phyloP scores from a whole-genome alignment of 2,797 vertebrate genomes.

The Ataeniobius toweri region DNA sequence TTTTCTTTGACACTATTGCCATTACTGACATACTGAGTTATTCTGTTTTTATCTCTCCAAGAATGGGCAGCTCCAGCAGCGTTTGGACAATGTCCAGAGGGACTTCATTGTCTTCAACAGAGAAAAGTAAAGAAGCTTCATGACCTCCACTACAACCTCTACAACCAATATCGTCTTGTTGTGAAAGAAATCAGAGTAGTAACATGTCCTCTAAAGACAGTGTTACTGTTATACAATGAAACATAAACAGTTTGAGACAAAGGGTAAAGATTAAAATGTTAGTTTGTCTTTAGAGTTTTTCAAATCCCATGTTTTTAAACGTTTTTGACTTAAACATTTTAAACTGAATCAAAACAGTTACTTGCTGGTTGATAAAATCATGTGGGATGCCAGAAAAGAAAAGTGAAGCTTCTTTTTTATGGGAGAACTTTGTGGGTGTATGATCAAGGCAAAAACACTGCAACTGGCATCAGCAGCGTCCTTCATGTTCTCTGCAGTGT shows the following conservation, averaged over 20 bases:
- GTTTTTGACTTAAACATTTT: neutral
- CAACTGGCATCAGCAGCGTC: neutral
- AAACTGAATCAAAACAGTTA: neutral
- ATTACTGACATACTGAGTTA: conserved; percentile 5
- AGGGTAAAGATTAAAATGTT: neutral
- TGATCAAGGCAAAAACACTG: neutral
- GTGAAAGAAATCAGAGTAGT: neutral
- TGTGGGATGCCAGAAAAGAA: neutral
- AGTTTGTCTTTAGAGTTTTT: neutral
- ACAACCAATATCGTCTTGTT: neutral
- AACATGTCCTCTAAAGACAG: neutral
- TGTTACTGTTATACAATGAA: neutral
- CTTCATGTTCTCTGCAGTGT: neutral
- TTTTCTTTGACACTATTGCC: conserved; percentile 9
- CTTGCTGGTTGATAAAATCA: neutral
- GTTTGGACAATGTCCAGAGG: conserved; percentile 90
- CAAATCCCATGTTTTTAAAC: neutral
- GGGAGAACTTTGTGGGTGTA: neutral
- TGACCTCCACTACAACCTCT: neutral
- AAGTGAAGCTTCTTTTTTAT: neutral
- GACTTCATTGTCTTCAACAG: conserved; percentile 98
- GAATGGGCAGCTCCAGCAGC: conserved; percentile 89
- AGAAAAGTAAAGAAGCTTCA: conserved; percentile 87
- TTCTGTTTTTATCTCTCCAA: conserved; percentile 61
- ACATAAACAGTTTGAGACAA: neutral